These are phyloP conservation scores for Falco punctatus DNA, from an alignment of 2,113 vertebrate species.

Conservation along the genomic window DNA sequence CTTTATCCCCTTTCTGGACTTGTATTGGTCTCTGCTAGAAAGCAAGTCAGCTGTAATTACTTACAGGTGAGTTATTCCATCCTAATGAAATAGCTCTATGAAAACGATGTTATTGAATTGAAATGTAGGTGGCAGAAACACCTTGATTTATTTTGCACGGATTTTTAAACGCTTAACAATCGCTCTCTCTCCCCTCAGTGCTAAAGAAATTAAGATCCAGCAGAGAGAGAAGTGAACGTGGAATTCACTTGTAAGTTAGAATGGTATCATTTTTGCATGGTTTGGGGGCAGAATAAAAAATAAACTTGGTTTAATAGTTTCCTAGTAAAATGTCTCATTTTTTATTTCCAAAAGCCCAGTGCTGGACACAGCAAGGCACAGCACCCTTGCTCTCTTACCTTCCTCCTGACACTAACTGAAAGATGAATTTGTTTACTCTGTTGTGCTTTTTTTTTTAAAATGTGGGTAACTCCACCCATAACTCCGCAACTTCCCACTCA, in stretches of 20 bases:
- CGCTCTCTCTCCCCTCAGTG: not conserved
- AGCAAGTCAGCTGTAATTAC: constrained; percentile 69
- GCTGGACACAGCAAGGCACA: not conserved
- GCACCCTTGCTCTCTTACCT: not conserved
- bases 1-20: constrained; percentile 60
- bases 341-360: not conserved
- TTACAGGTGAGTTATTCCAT: constrained; percentile 73
- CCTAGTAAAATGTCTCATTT: not conserved
- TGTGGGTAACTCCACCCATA: constrained; percentile 65
- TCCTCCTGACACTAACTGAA: constrained; percentile 26
- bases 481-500: constrained; percentile 44
- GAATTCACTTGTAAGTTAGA: not conserved
- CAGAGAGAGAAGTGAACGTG: not conserved
- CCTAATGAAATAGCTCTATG: constrained; percentile 66
- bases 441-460: constrained; percentile 33
- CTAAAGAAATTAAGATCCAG: constrained; percentile 44
- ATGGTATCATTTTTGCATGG: not conserved
- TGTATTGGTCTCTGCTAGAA: constrained; percentile 55
- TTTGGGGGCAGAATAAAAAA: not conserved
- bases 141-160: constrained; percentile 66
- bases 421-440: constrained; percentile 60
- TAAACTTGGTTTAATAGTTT: not conserved
- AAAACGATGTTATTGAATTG: constrained; percentile 66
- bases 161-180: constrained; percentile 42
- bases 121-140: constrained; percentile 65